A percentile compares a stretch with the other conserved stretches of the same genome.
Evolutionary conservation across 2,888 invertebrate species (phyloP).

Genomic region (Drosophila dives): DNA sequence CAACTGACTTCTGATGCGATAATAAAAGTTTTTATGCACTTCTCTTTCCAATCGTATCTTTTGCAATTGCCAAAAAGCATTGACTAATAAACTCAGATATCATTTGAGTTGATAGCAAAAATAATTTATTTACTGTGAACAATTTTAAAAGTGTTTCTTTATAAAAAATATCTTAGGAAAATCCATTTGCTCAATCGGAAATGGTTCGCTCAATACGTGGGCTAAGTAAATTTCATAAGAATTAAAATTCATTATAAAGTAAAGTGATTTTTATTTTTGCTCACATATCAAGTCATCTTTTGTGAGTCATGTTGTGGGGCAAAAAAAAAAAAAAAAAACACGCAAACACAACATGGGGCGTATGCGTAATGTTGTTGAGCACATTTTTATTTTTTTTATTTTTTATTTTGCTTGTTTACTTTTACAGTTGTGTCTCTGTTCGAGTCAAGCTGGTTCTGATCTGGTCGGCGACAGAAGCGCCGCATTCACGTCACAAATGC

Average conservation of each 20-base stretch:
- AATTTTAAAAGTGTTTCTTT: background rate
- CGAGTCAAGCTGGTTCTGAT: conserved; percentile 40
- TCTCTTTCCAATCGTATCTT: no score
- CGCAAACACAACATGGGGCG: conserved; percentile 34
- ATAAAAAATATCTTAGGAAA: background rate
- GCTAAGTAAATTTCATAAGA: conserved; percentile 10
- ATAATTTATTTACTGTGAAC: background rate
- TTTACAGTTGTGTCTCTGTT: conserved; percentile 42
- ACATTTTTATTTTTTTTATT: background rate
- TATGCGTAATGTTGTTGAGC: conserved; percentile 55
- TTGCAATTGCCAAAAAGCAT: no score
- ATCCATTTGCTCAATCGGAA: conserved; percentile 3
- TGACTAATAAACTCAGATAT: background rate
- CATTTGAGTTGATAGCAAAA: background rate
- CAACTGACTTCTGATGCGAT: no score
- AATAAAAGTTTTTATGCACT: no score
- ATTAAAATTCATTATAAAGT: conserved; percentile 6
- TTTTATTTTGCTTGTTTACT: conserved; percentile 22
- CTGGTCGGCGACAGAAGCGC: conserved; percentile 46
- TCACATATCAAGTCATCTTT: conserved; percentile 32
- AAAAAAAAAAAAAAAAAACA: background rate
- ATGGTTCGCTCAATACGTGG: background rate
- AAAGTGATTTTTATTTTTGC: conserved; percentile 21
- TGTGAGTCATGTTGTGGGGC: conserved; percentile 37
- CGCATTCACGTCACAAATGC: conserved; percentile 46